Evolutionary conservation across 2,888 invertebrate genomes (phyloP).

Genomic region (Atethmia centrago): DNA sequence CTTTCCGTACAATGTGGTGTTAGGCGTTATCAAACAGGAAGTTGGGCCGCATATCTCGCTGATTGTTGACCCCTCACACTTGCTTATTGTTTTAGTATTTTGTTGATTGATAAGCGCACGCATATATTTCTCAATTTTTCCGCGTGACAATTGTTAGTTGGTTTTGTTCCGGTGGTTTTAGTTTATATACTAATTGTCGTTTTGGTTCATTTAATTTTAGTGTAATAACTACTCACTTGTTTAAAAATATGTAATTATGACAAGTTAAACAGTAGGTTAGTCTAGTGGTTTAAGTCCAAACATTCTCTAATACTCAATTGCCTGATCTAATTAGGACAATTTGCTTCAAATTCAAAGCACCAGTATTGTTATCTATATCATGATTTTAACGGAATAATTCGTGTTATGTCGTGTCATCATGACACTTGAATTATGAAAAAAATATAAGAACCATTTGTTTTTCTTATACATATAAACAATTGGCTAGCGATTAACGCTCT

Average conservation of each 20-base stretch:
- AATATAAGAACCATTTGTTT: not conserved
- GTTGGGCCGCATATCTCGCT: conserved; percentile 37
- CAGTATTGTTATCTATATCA: not conserved
- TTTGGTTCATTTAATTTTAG: not conserved
- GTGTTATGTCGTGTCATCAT: not conserved
- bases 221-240: too few relatives aligned
- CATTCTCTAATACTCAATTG: too few relatives aligned
- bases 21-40: conserved; percentile 50
- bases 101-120: conserved; percentile 50
- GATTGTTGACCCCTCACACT: conserved; percentile 39
- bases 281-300: too few relatives aligned
- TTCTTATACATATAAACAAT: conserved; percentile 1
- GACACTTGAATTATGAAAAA: not conserved
- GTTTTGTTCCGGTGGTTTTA: not conserved
- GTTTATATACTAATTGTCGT: not conserved
- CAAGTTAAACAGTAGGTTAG: not conserved
- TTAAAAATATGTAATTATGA: not conserved
- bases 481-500: conserved; percentile 10
- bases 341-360: not conserved
- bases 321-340: too few relatives aligned
- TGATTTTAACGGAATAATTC: not conserved
- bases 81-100: conserved; percentile 47
- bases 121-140: conserved; percentile 29
- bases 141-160: conserved; percentile 27
- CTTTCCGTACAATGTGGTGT: conserved; percentile 14